A percentile compares a stretch with the other conserved stretches of the same genome.
phyloP scores from a whole-genome alignment of 2,797 vertebrate species.

The Streptopelia turtur region DNA sequence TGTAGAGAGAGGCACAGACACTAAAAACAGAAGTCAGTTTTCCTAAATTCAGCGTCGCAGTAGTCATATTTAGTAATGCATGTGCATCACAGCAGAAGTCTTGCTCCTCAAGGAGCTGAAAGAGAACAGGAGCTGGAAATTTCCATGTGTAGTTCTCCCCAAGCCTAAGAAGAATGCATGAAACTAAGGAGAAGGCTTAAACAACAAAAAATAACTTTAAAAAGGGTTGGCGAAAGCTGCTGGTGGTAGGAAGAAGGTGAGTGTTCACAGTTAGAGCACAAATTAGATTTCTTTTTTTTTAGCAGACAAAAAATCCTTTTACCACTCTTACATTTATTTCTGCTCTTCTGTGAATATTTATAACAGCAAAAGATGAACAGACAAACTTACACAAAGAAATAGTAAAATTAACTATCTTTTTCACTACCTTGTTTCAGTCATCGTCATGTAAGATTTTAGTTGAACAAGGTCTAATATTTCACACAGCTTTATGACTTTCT shows the following conservation, averaged over 20 bases:
- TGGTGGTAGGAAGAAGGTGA: neutral
- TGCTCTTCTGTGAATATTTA: neutral
- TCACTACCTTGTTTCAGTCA: slow-evolving; percentile 3
- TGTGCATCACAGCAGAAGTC: neutral
- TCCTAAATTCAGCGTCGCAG: neutral
- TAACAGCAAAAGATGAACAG: neutral
- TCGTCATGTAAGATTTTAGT: neutral
- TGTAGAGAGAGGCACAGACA: neutral
- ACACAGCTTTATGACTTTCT: slow-evolving; percentile 1
- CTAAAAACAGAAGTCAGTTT: slow-evolving; percentile 2
- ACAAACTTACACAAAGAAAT: neutral
- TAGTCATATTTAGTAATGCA: neutral
- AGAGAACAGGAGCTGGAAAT: neutral
- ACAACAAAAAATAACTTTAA: neutral
- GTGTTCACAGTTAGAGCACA: neutral
- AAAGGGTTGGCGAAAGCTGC: neutral
- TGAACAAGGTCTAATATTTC: neutral
- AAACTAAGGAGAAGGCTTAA: neutral
- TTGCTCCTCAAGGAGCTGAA: neutral
- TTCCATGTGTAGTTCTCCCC: neutral
- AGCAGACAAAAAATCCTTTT: neutral
- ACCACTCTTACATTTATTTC: neutral
- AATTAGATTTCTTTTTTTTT: neutral
- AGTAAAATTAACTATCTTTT: slow-evolving; percentile 31
- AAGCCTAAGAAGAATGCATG: neutral